Percentiles rank a stretch among this genome's conserved stretches.
Evolutionary conservation across 2,113 vertebrate genomes (phyloP).

Genomic region (Phrynosoma blainvillii): DNA sequence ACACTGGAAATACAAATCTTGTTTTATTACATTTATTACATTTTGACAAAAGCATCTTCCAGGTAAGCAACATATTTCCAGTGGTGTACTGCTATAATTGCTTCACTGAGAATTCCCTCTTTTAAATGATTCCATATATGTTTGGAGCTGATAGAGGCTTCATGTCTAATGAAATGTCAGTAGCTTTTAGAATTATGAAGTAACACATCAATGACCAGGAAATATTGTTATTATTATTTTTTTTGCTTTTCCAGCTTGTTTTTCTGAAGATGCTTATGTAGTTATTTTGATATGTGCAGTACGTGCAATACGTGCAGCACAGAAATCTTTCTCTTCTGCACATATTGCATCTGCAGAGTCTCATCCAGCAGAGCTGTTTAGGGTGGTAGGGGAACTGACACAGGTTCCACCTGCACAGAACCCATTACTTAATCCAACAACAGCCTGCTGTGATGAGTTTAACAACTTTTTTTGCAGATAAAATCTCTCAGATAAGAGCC

Average conservation of each 20-base stretch:
- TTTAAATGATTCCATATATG: not conserved
- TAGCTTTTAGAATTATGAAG: not conserved
- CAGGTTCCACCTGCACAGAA: too few species aligned
- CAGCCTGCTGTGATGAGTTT: too few species aligned
- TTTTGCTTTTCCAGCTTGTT: not conserved
- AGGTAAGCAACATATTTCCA: not conserved
- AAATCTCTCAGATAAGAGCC: too few species aligned
- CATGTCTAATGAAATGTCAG: constrained; percentile 17
- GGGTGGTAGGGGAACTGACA: too few species aligned
- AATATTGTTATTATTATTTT: not conserved
- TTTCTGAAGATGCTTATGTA: not conserved
- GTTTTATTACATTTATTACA: too few species aligned
- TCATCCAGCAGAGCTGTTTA: too few species aligned
- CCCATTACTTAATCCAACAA: too few species aligned
- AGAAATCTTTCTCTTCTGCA: too few species aligned
- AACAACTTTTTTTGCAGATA: too few species aligned
- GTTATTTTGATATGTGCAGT: not conserved
- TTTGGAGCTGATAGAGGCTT: not conserved
- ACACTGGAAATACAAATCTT: not conserved
- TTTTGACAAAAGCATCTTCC: not conserved
- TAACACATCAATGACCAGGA: not conserved
- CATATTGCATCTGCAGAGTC: too few species aligned
- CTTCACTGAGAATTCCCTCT: not conserved
- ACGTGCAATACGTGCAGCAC: too few species aligned
- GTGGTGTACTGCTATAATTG: not conserved